A percentile compares a stretch with the other conserved stretches of the same genome.
These are phyloP conservation scores for Petrocephalus zakoni DNA, from an alignment of 2,113 vertebrate genomes.

Conservation along the genomic window DNA sequence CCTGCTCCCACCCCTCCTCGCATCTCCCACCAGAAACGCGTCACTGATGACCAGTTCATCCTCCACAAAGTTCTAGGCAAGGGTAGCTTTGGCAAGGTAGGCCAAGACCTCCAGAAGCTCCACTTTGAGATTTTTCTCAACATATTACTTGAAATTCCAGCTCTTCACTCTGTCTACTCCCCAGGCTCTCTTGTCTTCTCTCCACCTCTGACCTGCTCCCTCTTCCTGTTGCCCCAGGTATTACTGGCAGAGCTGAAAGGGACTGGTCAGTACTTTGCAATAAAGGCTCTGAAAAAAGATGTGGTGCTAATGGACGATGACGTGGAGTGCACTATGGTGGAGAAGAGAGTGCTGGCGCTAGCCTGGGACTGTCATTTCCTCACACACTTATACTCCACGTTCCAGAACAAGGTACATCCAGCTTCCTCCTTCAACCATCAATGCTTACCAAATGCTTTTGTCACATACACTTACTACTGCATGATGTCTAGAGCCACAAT, in stretches of 20 bases:
- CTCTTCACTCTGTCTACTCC: neutral
- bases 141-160: neutral
- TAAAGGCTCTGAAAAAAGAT: constrained; percentile 93
- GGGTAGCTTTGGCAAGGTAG: constrained; percentile 97
- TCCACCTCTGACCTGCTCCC: neutral
- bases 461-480: neutral
- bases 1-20: neutral
- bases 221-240: constrained; percentile 62
- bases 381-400: constrained; percentile 88
- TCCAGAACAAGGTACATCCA: constrained; percentile 83
- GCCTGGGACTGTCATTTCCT: constrained; percentile 95
- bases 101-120: neutral
- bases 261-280: constrained; percentile 76
- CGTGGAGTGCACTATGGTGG: constrained; percentile 96
- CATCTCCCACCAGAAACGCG: constrained; percentile 44
- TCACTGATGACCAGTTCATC: constrained; percentile 73
- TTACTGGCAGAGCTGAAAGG: constrained; percentile 87
- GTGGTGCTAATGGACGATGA: constrained; percentile 96
- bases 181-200: neutral
- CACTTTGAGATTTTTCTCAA: neutral
- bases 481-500: neutral
- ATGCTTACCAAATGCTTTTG: neutral
- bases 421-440: neutral
- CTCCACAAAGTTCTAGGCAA: constrained; percentile 94
- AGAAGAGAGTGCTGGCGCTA: constrained; percentile 88